phyloP scores from a whole-genome alignment of 1,140 invertebrate species.

The Meloidogyne exigua region DNA sequence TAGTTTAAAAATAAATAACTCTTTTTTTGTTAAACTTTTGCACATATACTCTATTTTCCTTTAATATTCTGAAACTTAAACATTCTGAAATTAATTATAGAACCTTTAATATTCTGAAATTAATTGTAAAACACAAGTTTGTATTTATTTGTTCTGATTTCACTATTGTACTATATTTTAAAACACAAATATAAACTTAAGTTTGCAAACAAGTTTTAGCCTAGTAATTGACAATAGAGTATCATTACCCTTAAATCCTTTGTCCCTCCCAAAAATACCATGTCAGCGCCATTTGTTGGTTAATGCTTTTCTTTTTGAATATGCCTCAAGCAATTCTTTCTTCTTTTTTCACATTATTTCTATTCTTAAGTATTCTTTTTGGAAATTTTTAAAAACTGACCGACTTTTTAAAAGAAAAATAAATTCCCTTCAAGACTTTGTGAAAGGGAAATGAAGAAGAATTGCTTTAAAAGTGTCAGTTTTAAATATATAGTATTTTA shows the following conservation, averaged over 20 bases:
- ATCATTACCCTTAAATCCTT: no score
- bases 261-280: neutral
- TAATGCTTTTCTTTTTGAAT: neutral
- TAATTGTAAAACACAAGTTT: no score
- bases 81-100: no score
- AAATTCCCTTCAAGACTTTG: neutral
- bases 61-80: no score
- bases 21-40: no score
- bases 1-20: no score
- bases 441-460: neutral
- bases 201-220: neutral
- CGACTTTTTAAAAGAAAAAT: neutral
- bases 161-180: no score
- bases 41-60: no score
- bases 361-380: neutral
- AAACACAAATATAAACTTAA: neutral
- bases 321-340: neutral
- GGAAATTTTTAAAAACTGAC: neutral
- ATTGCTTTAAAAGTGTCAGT: constrained; percentile 5
- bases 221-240: no score
- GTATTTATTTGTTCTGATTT: no score
- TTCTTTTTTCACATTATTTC: neutral
- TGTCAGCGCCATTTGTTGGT: neutral
- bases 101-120: no score
- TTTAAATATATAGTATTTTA: neutral